A percentile compares a stretch with the other conserved stretches of the same genome.
phyloP scores from a whole-genome alignment of 2,797 vertebrate species.

The Kryptopterus vitreolus region DNA sequence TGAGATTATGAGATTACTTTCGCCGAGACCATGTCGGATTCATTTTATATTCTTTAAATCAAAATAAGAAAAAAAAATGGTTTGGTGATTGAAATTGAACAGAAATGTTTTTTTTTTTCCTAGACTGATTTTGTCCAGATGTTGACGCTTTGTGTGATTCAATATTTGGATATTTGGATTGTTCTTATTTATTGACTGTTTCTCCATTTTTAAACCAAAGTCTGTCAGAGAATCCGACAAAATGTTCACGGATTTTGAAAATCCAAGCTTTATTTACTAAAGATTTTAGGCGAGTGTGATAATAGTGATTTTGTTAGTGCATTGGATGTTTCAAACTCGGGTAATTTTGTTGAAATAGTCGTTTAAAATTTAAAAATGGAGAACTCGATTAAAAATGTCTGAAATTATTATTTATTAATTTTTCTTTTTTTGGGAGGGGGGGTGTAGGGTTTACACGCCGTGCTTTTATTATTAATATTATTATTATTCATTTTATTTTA shows the following conservation, averaged over 20 bases:
- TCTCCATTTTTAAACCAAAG: neutral
- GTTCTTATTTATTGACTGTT: neutral
- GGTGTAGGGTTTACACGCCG: neutral
- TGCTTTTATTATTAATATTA: too few species aligned
- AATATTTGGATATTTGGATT: neutral
- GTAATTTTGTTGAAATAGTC: slow-evolving; percentile 35
- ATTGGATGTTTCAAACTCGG: slow-evolving; percentile 22
- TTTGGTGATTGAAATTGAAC: neutral
- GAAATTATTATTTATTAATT: slow-evolving; percentile 12
- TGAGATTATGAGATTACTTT: neutral
- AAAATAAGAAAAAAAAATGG: neutral
- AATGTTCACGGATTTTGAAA: neutral
- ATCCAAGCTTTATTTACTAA: neutral
- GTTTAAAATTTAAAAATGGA: slow-evolving; percentile 45
- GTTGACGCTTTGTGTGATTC: neutral
- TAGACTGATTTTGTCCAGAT: neutral
- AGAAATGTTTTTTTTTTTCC: neutral
- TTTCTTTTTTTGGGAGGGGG: slow-evolving; percentile 4
- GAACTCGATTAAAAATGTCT: slow-evolving; percentile 40
- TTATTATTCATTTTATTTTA: too few species aligned
- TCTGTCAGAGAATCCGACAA: neutral
- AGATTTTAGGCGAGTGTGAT: slow-evolving; percentile 6
- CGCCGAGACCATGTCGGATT: neutral
- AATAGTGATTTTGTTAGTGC: neutral
- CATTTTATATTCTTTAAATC: neutral